Percentiles rank a stretch among this genome's conserved stretches.
These are phyloP conservation scores for Hyla sarda DNA, from an alignment of 2,113 vertebrate species.

Conservation along the genomic window DNA sequence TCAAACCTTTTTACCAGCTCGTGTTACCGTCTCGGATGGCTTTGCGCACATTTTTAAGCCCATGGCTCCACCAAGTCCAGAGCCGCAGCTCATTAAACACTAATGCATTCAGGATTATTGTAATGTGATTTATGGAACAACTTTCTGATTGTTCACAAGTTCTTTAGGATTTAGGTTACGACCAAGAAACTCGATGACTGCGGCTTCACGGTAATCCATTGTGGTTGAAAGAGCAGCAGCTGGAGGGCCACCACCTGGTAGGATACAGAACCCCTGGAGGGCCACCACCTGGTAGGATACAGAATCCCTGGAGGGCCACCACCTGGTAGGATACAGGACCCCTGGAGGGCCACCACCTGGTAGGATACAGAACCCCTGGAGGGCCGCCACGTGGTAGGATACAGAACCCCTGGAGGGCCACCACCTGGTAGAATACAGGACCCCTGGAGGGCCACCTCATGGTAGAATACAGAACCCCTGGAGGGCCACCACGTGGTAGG, in stretches of 20 bases:
- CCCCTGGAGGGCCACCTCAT: too few species aligned
- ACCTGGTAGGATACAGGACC: too few species aligned
- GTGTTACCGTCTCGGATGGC: slow-evolving; percentile 37
- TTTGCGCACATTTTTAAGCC: not conserved
- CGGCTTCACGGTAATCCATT: not conserved
- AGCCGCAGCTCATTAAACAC: slow-evolving; percentile 44
- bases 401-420: too few species aligned
- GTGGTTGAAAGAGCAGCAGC: not conserved
- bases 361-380: too few species aligned
- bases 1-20: slow-evolving; percentile 9
- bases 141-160: slow-evolving; percentile 50
- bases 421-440: too few species aligned
- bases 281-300: too few species aligned
- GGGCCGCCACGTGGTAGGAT: too few species aligned
- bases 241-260: not conserved
- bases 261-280: too few species aligned
- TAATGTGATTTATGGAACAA: slow-evolving; percentile 51
- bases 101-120: slow-evolving; percentile 55
- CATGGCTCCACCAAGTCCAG: slow-evolving; percentile 52
- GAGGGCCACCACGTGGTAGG: too few species aligned
- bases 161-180: slow-evolving; percentile 47
- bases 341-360: too few species aligned
- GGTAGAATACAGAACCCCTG: too few species aligned
- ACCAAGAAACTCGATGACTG: slow-evolving; percentile 32
- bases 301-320: too few species aligned